Conservation (phyloP, 2,888 invertebrate species). For the Halocaridina rubra region DNA sequence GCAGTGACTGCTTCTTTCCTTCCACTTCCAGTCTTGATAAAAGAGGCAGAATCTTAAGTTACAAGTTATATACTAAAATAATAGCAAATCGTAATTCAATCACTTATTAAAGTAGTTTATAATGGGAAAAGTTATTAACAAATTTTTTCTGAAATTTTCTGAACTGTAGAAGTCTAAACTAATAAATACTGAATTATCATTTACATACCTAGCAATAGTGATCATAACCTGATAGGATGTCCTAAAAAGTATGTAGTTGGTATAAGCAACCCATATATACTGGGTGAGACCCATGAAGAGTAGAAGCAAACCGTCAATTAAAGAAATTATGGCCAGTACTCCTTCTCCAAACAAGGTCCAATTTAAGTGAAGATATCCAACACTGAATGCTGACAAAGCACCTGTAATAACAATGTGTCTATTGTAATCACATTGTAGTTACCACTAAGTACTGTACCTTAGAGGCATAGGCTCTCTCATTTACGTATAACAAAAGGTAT, state of each 20-base stretch:
- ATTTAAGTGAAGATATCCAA: constrained; percentile 72
- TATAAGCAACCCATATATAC: constrained; percentile 79
- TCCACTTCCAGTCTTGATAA: neutral
- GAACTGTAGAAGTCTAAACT: neutral
- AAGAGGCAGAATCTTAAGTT: neutral
- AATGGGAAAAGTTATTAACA: neutral
- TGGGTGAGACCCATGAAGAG: constrained; percentile 72
- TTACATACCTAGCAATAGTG: constrained; percentile 78
- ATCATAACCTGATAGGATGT: constrained; percentile 84
- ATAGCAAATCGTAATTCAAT: too few species aligned
- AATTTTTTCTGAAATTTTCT: neutral
- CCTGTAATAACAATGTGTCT: constrained; percentile 24
- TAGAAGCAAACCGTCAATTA: constrained; percentile 70
- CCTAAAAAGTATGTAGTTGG: constrained; percentile 80
- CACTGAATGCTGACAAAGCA: constrained; percentile 69
- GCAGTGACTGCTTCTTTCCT: neutral
- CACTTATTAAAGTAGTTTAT: neutral
- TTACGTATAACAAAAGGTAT: too few species aligned
- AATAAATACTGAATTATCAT: neutral
- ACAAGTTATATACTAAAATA: neutral
- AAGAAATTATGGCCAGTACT: constrained; percentile 71
- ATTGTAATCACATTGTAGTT: too few species aligned
- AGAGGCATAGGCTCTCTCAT: too few species aligned
- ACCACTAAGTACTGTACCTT: too few species aligned
- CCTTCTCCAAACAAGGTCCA: constrained; percentile 72